These are phyloP conservation scores for Acleris sparsana DNA, from an alignment of 2,888 invertebrate genomes.

Conservation along the genomic window DNA sequence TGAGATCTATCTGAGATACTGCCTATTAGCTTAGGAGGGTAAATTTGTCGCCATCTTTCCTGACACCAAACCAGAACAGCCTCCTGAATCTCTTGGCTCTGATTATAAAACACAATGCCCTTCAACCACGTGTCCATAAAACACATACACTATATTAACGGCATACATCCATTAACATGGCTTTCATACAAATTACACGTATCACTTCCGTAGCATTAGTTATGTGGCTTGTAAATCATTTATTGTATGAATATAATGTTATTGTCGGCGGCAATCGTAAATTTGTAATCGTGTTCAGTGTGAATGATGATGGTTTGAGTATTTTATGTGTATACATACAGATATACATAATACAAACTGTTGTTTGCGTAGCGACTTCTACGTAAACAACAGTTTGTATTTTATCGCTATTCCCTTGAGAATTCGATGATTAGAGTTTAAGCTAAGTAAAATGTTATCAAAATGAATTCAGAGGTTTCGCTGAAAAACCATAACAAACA, in stretches of 20 bases:
- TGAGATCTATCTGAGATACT: too few species aligned
- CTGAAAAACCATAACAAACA: too few species aligned
- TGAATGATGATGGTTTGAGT: constrained; percentile 27
- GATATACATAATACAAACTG: too few species aligned
- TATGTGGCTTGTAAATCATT: constrained; percentile 30
- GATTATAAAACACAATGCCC: background rate
- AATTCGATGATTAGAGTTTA: too few species aligned
- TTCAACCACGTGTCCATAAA: constrained; percentile 8
- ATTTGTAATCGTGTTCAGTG: constrained; percentile 23
- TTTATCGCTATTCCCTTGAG: too few species aligned
- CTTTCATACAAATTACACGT: constrained; percentile 24
- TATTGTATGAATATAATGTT: constrained; percentile 24
- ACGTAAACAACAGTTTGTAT: too few species aligned
- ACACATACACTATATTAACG: constrained; percentile 29
- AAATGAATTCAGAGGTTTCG: too few species aligned
- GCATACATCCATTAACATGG: constrained; percentile 22
- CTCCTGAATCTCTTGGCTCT: background rate
- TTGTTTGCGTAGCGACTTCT: too few species aligned
- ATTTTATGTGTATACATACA: background rate
- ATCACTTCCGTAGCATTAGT: constrained; percentile 31
- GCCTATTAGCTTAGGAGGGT: too few species aligned
- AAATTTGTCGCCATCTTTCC: too few species aligned
- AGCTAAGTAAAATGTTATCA: too few species aligned
- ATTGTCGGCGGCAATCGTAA: constrained; percentile 28
- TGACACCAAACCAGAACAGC: too few species aligned